Evolutionary conservation across 2,797 vertebrate genomes (phyloP), one percentile per base, ranked within the genome.

Genomic region (Sphenodon punctatus): DNA sequence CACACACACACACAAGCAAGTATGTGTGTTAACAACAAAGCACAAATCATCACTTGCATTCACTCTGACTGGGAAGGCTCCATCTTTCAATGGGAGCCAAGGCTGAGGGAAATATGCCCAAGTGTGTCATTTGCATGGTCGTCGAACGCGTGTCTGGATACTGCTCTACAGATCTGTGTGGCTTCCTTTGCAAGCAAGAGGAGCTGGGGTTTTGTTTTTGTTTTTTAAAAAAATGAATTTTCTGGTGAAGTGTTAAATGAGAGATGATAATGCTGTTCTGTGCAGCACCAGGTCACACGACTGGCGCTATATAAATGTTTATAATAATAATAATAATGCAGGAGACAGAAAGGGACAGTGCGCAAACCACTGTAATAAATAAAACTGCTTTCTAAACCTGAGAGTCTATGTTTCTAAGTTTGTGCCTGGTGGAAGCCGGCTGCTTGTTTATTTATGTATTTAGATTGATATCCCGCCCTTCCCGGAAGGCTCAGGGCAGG

Each of bases 11-110:
- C 6, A n/a, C n/a, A n/a, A n/a, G n/a, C n/a, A n/a, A n/a, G n/a
- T n/a, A n/a, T n/a, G 51, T 11, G 1, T 3, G 46, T 84, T 65
- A 23, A 46, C 75, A 71, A 46, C 72, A 77, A 66, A 45, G 75
- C 80, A 53, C 11, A 64, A 43, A 32, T 64, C 73, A 65, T 78
- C 88, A 88, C 69, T 84, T 87, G 88, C 73, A 55, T 71, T 85
- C 63, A 0, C 17, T 69, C 60, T 1, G 16, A 67, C 65, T 65
- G 78, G 41, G 19, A 59, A 56, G 83, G n/a, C n/a, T n/a, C n/a
- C n/a, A n/a, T n/a, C n/a, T n/a, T n/a, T n/a, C n/a, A n/a, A n/a
- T n/a, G n/a, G 8, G 68, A 34, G 36, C 12, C n/a, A 66, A 78
- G 75, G 56, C 84, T 72, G 71, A 75, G 53, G 65, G 32, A 65